Evolutionary conservation across 1,140 invertebrate genomes (phyloP), one percentile per base, ranked within the genome.

Genomic region (Hycleus cichorii): DNA sequence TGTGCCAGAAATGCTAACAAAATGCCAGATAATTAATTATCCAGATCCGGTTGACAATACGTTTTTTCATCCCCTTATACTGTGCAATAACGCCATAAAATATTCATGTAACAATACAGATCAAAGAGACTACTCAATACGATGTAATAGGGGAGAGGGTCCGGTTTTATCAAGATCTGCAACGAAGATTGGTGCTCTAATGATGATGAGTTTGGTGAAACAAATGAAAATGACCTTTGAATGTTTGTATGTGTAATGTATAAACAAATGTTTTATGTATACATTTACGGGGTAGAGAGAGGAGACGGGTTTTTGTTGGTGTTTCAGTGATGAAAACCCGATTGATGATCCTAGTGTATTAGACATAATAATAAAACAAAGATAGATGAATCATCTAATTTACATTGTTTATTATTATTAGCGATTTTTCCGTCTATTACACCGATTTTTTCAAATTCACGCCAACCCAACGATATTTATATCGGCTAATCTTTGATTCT

Each of bases 141-240:
- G 18, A 18, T 18, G 18, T 46, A 42, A 42, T 42, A n/a, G 40
- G 40, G 32, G 32, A 32, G 32, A 32, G 32, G 18, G 4, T 7
- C 32, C 32, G 7, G 32, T 25, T 47, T 39, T 39, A 49, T 49
- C 39, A 49, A 53, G 51, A 53, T 53, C 51, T 24, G n/a, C 46
- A 32, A 9, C 42, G 51, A 45, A 53, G 51, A 53, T 53, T 18
- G 51, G 42, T 32, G 44, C 46, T 53, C 44, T 53, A 52, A 53
- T 53, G 51, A 46, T 45, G 46, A 45, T 53, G 42, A 27, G 51
- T 42, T 42, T 42, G 42, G 46, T 53, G 46, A 53, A 53, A 53
- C 51, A 53, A 53, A 53, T 53, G 51, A 53, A 53, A 53, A 53
- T 45, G 51, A 53, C 51, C 51, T 53, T 53, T 53, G 43, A 53